Conservation (phyloP, 2,888 invertebrate species). For the Melanargia galathea region DNA sequence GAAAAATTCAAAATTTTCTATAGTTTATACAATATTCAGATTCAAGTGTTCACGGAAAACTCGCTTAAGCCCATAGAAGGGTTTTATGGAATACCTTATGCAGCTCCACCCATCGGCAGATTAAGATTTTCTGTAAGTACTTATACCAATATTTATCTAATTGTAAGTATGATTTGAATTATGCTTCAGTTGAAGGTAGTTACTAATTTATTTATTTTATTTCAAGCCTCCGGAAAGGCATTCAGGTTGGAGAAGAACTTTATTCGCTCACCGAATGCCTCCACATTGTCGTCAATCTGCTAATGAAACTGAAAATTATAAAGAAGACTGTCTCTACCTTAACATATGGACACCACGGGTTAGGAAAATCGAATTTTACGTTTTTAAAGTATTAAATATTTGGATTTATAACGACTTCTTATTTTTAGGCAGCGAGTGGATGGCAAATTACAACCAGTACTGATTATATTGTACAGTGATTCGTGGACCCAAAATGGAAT, state of each 20-base stretch:
- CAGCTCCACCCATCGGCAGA: constrained; percentile 87
- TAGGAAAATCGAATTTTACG: constrained; percentile 12
- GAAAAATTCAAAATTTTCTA: background rate
- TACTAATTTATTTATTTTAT: constrained; percentile 22
- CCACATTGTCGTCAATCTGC: constrained; percentile 86
- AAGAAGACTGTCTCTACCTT: constrained; percentile 94
- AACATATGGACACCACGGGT: constrained; percentile 95
- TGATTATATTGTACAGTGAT: constrained; percentile 86
- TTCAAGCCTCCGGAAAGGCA: constrained; percentile 86
- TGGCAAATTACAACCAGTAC: constrained; percentile 84
- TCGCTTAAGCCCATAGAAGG: constrained; percentile 84
- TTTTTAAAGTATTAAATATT: constrained; percentile 15
- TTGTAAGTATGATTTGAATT: background rate
- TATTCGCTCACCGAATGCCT: constrained; percentile 86
- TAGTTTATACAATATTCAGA: constrained; percentile 68
- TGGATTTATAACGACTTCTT: constrained; percentile 12
- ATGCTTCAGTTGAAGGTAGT: background rate
- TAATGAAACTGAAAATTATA: constrained; percentile 58
- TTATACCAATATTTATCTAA: background rate
- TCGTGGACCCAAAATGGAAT: constrained; percentile 80
- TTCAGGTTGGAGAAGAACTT: constrained; percentile 86
- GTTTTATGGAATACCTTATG: constrained; percentile 91
- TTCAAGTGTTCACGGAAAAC: constrained; percentile 85
- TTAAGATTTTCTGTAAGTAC: constrained; percentile 86
- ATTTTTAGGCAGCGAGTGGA: constrained; percentile 73